Conservation (phyloP, 2,113 vertebrate genomes). For the Pongo pygmaeus region DNA sequence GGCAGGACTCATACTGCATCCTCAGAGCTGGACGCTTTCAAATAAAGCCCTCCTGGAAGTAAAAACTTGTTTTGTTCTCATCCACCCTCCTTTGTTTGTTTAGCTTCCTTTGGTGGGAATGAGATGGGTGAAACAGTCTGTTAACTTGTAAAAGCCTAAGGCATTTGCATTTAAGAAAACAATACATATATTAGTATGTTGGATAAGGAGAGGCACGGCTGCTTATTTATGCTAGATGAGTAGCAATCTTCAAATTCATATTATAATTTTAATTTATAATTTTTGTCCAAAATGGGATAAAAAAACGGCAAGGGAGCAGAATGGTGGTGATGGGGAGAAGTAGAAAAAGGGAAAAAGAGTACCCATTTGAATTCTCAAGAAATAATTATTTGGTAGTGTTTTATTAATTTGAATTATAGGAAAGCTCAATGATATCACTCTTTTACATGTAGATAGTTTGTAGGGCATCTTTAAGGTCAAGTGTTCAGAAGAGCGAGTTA, state of each 20-base stretch:
- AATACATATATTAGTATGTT: not conserved
- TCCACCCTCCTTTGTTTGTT: not conserved
- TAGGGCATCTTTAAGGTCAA: not conserved
- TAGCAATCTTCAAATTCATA: not conserved
- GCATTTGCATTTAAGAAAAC: not conserved
- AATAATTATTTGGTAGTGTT: not conserved
- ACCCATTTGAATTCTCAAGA: not conserved
- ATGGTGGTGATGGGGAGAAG: not conserved
- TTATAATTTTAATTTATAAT: not conserved
- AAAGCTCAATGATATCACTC: not conserved
- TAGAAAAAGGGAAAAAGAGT: not conserved
- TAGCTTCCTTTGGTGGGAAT: constrained; percentile 27
- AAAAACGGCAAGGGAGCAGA: not conserved
- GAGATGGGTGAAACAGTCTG: not conserved
- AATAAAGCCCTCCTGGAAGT: constrained; percentile 43
- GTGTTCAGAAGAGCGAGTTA: not conserved
- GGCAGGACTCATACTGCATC: constrained; percentile 14
- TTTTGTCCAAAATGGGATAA: too few relatives aligned
- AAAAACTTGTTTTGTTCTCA: not conserved
- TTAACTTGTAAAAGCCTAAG: not conserved
- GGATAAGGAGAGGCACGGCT: not conserved
- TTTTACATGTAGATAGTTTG: not conserved
- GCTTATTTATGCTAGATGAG: not conserved
- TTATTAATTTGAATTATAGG: not conserved
- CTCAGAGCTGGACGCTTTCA: constrained; percentile 52